Evolutionary conservation across 1,140 invertebrate genomes (phyloP).

Genomic region (Cotesia vestalis): DNA sequence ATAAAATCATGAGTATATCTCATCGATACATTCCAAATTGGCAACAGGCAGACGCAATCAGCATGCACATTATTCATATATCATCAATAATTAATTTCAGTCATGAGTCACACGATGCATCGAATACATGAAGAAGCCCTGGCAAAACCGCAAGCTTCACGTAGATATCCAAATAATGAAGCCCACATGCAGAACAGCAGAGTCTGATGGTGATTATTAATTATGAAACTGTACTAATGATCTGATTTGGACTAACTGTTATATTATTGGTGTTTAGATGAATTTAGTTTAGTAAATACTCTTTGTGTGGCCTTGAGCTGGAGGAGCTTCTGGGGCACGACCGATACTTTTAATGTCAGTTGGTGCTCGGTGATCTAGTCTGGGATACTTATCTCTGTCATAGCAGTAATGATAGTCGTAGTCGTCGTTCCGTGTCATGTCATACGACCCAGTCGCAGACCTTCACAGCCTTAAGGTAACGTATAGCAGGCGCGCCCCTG

Average conservation of each 20-base stretch:
- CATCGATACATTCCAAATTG: conserved; percentile 17
- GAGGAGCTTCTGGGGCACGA: too few species aligned
- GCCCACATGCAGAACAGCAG: too few species aligned
- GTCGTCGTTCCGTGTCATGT: conserved; percentile 2
- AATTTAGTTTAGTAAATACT: too few species aligned
- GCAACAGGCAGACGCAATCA: conserved; percentile 12
- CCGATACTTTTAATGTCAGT: not conserved
- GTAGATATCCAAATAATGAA: too few species aligned
- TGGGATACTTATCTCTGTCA: not conserved
- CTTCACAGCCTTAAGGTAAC: conserved; percentile 41
- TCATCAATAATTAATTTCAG: not conserved
- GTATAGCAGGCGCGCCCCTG: conserved; percentile 52
- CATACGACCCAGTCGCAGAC: conserved; percentile 31
- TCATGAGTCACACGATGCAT: not conserved
- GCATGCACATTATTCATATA: not conserved
- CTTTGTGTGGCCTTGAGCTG: conserved; percentile 9
- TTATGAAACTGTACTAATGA: too few species aligned
- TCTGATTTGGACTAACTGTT: too few species aligned
- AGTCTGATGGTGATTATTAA: too few species aligned
- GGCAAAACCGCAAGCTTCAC: too few species aligned
- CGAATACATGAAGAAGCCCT: not conserved
- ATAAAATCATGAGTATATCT: not conserved
- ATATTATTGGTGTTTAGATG: too few species aligned
- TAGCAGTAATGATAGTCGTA: not conserved
- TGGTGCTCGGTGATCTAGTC: not conserved